Evolutionary conservation across 1,140 invertebrate genomes (phyloP).

Genomic region (Lepidurus couesii): DNA sequence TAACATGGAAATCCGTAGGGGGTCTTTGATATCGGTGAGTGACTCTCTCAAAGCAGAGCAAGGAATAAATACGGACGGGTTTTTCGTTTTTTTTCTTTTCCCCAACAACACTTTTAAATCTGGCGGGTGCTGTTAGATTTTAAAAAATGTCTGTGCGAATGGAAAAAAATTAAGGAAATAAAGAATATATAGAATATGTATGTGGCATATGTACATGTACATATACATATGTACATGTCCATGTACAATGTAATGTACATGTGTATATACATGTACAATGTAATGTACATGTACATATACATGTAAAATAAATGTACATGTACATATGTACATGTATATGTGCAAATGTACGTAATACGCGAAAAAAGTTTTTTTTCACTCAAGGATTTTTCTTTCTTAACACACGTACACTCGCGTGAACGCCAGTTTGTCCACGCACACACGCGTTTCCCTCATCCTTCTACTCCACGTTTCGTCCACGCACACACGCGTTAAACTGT

Average conservation of each 20-base stretch:
- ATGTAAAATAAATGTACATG: no score
- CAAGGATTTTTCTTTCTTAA: background rate
- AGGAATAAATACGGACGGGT: constrained; percentile 4
- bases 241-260: no score
- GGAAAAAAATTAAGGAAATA: background rate
- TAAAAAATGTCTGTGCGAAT: background rate
- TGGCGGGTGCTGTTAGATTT: background rate
- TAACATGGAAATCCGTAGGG: background rate
- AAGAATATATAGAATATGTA: background rate
- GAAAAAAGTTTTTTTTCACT: background rate
- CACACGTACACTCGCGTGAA: background rate
- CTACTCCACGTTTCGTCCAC: no score
- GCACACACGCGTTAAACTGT: background rate
- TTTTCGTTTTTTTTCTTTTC: background rate
- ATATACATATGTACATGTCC: no score
- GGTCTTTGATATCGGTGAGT: background rate
- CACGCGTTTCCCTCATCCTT: background rate
- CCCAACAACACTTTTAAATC: background rate
- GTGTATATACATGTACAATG: no score
- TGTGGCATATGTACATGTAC: background rate
- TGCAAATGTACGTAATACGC: background rate
- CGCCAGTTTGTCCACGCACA: background rate
- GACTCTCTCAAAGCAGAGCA: background rate
- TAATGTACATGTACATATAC: no score
- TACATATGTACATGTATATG: no score